Evolutionary conservation across 2,797 vertebrate genomes (phyloP).

Genomic region (Varecia variegata): DNA sequence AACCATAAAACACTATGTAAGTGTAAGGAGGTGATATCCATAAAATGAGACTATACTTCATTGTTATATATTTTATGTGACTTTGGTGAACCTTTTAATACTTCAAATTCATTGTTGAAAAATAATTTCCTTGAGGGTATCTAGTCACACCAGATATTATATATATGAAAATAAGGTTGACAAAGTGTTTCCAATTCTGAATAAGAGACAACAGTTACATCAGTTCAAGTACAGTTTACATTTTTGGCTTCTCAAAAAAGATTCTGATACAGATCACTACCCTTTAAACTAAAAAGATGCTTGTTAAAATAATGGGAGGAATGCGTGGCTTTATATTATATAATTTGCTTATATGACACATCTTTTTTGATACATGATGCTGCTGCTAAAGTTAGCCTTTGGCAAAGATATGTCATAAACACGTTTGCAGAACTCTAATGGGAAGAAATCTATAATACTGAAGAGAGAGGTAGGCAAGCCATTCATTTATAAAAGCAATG

Average conservation of each 20-base stretch:
- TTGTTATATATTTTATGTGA: slow-evolving; percentile 63
- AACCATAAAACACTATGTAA: slow-evolving; percentile 59
- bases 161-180: slow-evolving; percentile 66
- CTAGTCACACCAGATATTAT: slow-evolving; percentile 36
- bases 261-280: slow-evolving; percentile 14
- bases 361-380: slow-evolving; percentile 39
- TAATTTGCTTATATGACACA: slow-evolving; percentile 39
- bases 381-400: slow-evolving; percentile 53
- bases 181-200: not conserved
- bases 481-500: slow-evolving; percentile 55
- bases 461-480: slow-evolving; percentile 39
- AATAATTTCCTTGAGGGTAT: slow-evolving; percentile 60
- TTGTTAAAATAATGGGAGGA: slow-evolving; percentile 47
- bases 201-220: slow-evolving; percentile 20
- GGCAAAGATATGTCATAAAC: slow-evolving; percentile 65
- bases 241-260: slow-evolving; percentile 23
- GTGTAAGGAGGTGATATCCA: slow-evolving; percentile 55
- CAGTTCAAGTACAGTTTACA: slow-evolving; percentile 58
- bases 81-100: slow-evolving; percentile 62
- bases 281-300: slow-evolving; percentile 41
- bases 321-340: not conserved
- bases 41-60: slow-evolving; percentile 71
- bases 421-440: slow-evolving; percentile 46
- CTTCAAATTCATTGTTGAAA: slow-evolving; percentile 59
- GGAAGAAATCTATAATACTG: slow-evolving; percentile 53